phyloP scores from a whole-genome alignment of 1,140 invertebrate genomes.

The Cotesia chilonis region DNA sequence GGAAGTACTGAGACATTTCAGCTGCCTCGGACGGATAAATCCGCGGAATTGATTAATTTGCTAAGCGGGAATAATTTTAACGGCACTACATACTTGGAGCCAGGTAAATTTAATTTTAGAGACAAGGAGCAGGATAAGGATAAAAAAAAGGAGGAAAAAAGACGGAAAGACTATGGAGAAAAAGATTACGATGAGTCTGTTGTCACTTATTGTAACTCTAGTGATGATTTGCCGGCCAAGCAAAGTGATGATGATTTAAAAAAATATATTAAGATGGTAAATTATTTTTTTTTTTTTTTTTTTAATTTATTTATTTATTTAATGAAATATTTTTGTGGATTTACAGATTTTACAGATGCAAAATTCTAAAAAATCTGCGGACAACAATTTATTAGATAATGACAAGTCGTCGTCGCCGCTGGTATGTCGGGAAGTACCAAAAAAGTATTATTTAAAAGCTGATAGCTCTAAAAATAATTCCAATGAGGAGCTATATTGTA shows the following conservation, averaged over 20 bases:
- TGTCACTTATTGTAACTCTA: slow-evolving; percentile 47
- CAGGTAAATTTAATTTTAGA: slow-evolving; percentile 46
- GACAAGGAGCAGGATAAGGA: slow-evolving; percentile 31
- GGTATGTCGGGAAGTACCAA: slow-evolving; percentile 54
- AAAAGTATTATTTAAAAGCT: slow-evolving; percentile 57
- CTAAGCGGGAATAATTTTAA: slow-evolving; percentile 47
- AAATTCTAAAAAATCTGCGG: slow-evolving; percentile 48
- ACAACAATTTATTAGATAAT: slow-evolving; percentile 13
- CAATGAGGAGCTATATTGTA: slow-evolving; percentile 50
- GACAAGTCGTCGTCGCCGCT: slow-evolving; percentile 49
- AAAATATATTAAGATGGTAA: slow-evolving; percentile 62
- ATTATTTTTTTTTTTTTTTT: slow-evolving; percentile 10
- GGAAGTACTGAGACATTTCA: slow-evolving; percentile 55
- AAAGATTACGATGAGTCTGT: slow-evolving; percentile 52
- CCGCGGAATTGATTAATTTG: slow-evolving; percentile 51
- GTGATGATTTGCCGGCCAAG: slow-evolving; percentile 52
- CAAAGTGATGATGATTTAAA: slow-evolving; percentile 56
- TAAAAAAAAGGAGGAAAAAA: not conserved
- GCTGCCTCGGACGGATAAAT: slow-evolving; percentile 54
- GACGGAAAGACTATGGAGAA: slow-evolving; percentile 40
- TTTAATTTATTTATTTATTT: not conserved
- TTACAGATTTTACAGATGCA: slow-evolving; percentile 59
- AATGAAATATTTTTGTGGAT: no score
- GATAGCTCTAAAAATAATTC: slow-evolving; percentile 48
- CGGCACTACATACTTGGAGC: slow-evolving; percentile 44